A percentile compares a stretch with the other conserved stretches of the same genome.
Conservation (phyloP, 2,888 invertebrate genomes). For the Acrobasis suavella region DNA sequence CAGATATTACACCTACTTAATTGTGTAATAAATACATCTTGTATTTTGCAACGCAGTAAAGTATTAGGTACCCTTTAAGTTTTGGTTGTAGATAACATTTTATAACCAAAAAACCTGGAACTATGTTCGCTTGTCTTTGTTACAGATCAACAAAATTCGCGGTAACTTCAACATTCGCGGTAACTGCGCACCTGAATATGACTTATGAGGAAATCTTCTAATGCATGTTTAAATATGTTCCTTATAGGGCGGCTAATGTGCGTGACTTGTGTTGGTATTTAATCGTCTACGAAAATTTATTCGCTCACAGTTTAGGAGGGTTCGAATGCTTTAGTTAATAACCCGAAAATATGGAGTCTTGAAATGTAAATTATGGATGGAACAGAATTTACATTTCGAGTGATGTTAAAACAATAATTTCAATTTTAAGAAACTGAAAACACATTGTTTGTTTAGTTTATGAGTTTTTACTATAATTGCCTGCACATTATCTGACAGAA, state of each 20-base stretch:
- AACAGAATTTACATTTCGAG: neutral
- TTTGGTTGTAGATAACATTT: too few species aligned
- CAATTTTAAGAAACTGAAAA: too few species aligned
- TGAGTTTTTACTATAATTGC: too few species aligned
- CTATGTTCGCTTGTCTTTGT: neutral
- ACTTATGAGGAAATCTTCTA: conserved; percentile 61
- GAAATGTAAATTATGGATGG: conserved; percentile 39
- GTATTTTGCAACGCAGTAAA: too few species aligned
- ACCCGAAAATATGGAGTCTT: conserved; percentile 62
- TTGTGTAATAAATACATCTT: too few species aligned
- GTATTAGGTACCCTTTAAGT: too few species aligned
- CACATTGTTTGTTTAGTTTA: too few species aligned
- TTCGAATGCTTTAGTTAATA: conserved; percentile 57
- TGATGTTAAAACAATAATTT: too few species aligned
- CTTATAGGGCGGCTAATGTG: conserved; percentile 46
- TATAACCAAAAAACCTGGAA: too few species aligned
- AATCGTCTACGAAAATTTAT: conserved; percentile 65
- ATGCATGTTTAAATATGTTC: conserved; percentile 69
- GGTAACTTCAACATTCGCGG: neutral
- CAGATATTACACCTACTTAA: too few species aligned
- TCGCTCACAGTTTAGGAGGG: conserved; percentile 42
- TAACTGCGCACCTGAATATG: conserved; percentile 36
- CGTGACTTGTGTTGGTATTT: conserved; percentile 53
- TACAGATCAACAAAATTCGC: neutral
- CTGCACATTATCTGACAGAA: too few species aligned